Base-by-base conservation (phyloP, 92 coral and sea anemone species). In the Epizoanthus scotinus region DNA sequence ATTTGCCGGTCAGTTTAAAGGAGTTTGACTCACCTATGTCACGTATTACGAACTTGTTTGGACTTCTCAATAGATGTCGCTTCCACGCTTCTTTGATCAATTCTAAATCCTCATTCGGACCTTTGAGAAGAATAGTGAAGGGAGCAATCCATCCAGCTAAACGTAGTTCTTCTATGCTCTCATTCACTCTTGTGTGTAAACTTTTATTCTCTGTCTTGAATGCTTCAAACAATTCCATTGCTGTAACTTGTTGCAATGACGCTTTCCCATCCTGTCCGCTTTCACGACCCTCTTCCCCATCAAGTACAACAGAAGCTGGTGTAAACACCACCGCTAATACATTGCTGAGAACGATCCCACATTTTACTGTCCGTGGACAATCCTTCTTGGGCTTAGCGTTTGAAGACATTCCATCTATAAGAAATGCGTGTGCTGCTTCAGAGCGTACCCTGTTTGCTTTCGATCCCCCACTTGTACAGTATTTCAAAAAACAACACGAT, bases 81-180 rank as follows among this genome's bases (percentile, higher is more conserved):
- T 91, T 86, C 99, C 99, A 96, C 7, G 98, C 94, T 62, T 93
- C 97, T 70, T 82, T 88, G 28, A 96, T 82, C 69, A 92, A 82
- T 21, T 96, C 93, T 69, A 96, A 66, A 20, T 96, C 99, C 70
- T 96, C 99, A 36, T 79, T 82, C 3, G 99, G 94, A 13, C 99
- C 99, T 67, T 93, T 94, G 89, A 93, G 84, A 36, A 96, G 86
- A 79, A 96, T 84, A 0, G 99, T 96, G 31, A 52, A 89, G 8
- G 99, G 99, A 50, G 88, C 89, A 26, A 96, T 86, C 98, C 99
- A 96, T 0, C 98, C 98, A 25, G 90, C 92, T 14, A 93, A 88
- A 0, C 91, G 89, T 19, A 96, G 87, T 27, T 96, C 99, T 20
- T 87, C 88, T 61, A 96, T 71, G 28, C 94, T 93, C 64, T 93